These are phyloP conservation scores for Pollenia griseotomentosa DNA, from an alignment of 2,888 invertebrate genomes.

Conservation along the genomic window DNA sequence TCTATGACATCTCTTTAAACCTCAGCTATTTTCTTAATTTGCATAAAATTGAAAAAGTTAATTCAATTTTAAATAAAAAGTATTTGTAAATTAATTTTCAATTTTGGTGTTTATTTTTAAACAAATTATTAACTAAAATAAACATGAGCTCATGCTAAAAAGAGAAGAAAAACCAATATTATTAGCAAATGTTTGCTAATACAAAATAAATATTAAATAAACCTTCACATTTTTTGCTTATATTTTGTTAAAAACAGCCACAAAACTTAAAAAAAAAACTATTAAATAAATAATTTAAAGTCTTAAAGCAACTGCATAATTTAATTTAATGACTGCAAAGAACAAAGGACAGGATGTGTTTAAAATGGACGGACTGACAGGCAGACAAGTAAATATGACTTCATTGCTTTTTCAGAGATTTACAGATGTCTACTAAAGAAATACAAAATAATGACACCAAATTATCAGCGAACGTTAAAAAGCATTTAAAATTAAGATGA, in stretches of 20 bases:
- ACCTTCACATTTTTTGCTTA: constrained; percentile 31
- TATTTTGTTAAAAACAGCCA: neutral
- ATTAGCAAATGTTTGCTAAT: constrained; percentile 2
- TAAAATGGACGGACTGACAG: neutral
- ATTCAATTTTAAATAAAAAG: neutral
- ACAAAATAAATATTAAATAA: constrained; percentile 33
- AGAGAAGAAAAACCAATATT: neutral
- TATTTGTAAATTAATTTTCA: neutral
- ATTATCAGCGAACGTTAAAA: neutral
- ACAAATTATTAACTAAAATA: constrained; percentile 11
- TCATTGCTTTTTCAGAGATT: constrained; percentile 20
- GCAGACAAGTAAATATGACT: constrained; percentile 7
- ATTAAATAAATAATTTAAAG: constrained; percentile 12
- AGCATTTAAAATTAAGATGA: constrained; percentile 4
- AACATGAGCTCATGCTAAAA: constrained; percentile 36
- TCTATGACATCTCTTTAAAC: neutral
- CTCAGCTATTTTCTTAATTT: constrained; percentile 19
- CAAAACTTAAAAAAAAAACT: neutral
- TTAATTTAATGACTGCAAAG: constrained; percentile 43
- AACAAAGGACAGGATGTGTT: constrained; percentile 69
- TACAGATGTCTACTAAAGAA: constrained; percentile 31
- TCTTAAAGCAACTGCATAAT: constrained; percentile 8
- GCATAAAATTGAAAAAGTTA: neutral
- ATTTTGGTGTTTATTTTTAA: neutral
- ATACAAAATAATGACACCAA: constrained; percentile 38